A percentile compares a stretch with the other conserved stretches of the same genome.
Evolutionary conservation across 2,113 vertebrate genomes (phyloP).

Genomic region (Neoarius graeffei): DNA sequence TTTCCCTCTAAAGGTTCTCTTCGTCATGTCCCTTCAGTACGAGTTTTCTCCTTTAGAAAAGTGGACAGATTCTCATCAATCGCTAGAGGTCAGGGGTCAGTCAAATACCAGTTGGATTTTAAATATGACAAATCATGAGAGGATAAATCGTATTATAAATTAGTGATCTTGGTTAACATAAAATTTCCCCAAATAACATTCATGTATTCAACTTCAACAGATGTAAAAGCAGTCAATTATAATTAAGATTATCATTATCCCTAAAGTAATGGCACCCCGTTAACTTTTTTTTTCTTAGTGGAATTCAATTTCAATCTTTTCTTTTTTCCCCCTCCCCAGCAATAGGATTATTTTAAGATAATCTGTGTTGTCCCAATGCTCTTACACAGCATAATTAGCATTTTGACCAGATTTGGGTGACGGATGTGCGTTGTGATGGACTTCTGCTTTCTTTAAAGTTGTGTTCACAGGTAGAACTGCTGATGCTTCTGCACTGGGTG

Average conservation of each 20-base stretch:
- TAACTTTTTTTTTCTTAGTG: too few relatives aligned
- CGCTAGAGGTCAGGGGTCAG: conserved; percentile 2
- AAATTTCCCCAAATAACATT: not conserved
- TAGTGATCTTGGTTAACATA: too few relatives aligned
- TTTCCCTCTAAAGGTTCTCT: not conserved
- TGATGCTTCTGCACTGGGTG: not conserved
- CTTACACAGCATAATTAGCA: not conserved
- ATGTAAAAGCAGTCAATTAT: not conserved
- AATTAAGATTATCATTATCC: not conserved
- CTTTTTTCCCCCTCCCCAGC: not conserved
- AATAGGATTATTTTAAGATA: not conserved
- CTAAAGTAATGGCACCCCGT: not conserved
- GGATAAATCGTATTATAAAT: not conserved
- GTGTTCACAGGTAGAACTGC: not conserved
- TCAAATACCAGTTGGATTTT: not conserved
- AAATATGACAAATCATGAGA: not conserved
- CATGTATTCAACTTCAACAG: not conserved
- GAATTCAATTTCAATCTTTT: not conserved
- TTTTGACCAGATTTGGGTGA: not conserved
- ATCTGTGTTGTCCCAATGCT: not conserved
- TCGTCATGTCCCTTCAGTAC: not conserved
- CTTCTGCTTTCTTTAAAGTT: not conserved
- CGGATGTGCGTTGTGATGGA: not conserved
- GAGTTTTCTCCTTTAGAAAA: not conserved
- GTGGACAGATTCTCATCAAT: not conserved